Evolutionary conservation across 2,888 invertebrate genomes (phyloP), one percentile per base, ranked within the genome.

Genomic region (Lordiphosa andalusiaca): DNA sequence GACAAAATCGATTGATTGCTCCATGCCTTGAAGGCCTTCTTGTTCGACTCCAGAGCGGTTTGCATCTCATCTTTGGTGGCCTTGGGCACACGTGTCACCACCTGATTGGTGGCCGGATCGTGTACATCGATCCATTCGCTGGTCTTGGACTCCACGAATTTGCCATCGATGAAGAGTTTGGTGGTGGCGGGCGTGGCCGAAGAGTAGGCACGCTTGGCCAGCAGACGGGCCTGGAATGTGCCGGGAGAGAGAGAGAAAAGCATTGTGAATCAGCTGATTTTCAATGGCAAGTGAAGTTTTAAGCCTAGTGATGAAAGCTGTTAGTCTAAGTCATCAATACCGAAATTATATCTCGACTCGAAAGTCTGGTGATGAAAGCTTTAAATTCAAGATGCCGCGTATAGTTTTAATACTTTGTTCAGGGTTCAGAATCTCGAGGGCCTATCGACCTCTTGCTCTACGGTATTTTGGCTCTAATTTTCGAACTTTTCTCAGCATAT

Each of bases 91-190:
- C 94, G 92, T 57, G 93, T 93, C 56, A 95, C 91, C 30, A 95
- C 89, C 90, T 96, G 93, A 91, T 97, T 97, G 42, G 97, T 97
- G 4, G 97, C 97, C 41, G 99, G 99, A 90, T 99, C 95, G 71
- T 96, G 95, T 7, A 99, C 92, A 84, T 99, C 98, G 81, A 98
- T 95, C 95, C 97, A 99, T 81, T 98, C 95, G 19, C 90, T 93
- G 0, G 98, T 93, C 89, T 98, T 95, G 0, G 99, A 99, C 66
- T 99, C 98, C 19, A 94, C 91, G 90, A 96, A 95, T 89, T 98
- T 93, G 54, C 98, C 98, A 91, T 99, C 94, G 76, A 99, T 96
- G 90, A 96, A 99, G 61, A 98, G 92, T 90, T 99, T 98, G 19
- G 97, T 97, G 5, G 94, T 94, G 6, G 94, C 94, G 1, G 95